Percentiles rank a stretch among this genome's conserved stretches.
Evolutionary conservation across 2,797 vertebrate genomes (phyloP).

Genomic region (Eulemur rubriventer): DNA sequence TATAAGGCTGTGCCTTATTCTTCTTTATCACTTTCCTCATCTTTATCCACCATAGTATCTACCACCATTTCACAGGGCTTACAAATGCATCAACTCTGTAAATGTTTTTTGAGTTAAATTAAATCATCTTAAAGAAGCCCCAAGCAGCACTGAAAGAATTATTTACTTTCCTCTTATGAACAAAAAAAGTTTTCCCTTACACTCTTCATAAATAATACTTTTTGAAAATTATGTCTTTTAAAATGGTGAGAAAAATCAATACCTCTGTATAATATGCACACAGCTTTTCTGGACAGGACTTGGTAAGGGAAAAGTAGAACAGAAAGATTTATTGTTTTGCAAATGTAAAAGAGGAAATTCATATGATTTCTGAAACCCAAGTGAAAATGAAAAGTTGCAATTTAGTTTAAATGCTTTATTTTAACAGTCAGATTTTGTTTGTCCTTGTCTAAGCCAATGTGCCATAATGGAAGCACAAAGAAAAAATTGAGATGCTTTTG

Average conservation of each 20-base stretch:
- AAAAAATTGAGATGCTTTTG: background rate
- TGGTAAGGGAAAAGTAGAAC: background rate
- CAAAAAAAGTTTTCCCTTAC: background rate
- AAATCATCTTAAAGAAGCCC: background rate
- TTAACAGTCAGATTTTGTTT: background rate
- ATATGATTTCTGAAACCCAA: background rate
- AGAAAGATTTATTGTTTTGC: background rate
- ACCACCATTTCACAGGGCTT: background rate
- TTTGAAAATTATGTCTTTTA: slow-evolving; percentile 42
- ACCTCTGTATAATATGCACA: background rate
- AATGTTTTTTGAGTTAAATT: slow-evolving; percentile 19
- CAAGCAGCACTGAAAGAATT: background rate
- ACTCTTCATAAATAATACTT: slow-evolving; percentile 31
- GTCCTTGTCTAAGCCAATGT: background rate
- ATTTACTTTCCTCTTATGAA: background rate
- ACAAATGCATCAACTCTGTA: background rate
- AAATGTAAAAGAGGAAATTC: background rate
- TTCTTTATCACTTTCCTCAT: background rate
- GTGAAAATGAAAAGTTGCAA: slow-evolving; percentile 2
- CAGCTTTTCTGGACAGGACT: background rate
- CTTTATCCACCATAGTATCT: background rate
- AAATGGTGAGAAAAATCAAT: slow-evolving; percentile 31
- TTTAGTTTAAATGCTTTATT: background rate
- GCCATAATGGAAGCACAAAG: background rate
- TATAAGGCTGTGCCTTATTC: background rate